Evolutionary conservation across 2,113 vertebrate genomes (phyloP), one percentile per base, ranked within the genome.

Genomic region (Proterorhinus semilunaris): DNA sequence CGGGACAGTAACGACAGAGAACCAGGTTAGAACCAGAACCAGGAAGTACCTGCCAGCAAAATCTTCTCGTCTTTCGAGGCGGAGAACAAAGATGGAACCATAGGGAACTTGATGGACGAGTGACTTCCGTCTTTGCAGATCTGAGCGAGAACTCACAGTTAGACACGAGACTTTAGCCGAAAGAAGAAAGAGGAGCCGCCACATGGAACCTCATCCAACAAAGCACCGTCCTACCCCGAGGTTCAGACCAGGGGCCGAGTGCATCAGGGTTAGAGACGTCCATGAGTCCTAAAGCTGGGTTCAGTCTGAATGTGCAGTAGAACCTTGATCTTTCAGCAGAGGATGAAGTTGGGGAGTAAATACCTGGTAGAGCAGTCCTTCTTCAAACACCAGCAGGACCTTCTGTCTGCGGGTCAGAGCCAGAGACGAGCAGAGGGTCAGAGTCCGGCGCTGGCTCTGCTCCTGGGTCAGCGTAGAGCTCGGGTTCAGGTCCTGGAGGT

Each of bases 11-110:
- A 36, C 27, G 21, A 15, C 51, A 17, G 51, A 16, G 4, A 8
- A 53, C 51, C 51, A 53, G 51, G 51, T 8, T 13, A 2, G 4
- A 8, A 17, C n/a, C 51, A 9, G 7, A 16, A 21, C 52, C 8
- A 21, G 16, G 16, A 54, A 0, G 5, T 87, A 95, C 94, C 94
- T 93, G 94, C 89, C 0, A 93, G 84, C 0, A 95, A 90, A 0
- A 92, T 69, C 1, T 87, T 90, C 44, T 96, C 93, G 5, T 95
- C 93, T 10, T 92, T 90, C 13, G 92, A 90, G 0, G 76, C 70
- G 13, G 81, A 79, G 44, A 93, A 81, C 57, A 95, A 87, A 43
- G 83, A 78, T 10, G 92, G 86, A 0, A 84, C 59, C 77, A 86
- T 72, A 0, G 92, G 89, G 82, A 96, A 91, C 65, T 92, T 86